Evolutionary conservation across 2,888 invertebrate species (phyloP).

Genomic region (Drosophila mettleri): DNA sequence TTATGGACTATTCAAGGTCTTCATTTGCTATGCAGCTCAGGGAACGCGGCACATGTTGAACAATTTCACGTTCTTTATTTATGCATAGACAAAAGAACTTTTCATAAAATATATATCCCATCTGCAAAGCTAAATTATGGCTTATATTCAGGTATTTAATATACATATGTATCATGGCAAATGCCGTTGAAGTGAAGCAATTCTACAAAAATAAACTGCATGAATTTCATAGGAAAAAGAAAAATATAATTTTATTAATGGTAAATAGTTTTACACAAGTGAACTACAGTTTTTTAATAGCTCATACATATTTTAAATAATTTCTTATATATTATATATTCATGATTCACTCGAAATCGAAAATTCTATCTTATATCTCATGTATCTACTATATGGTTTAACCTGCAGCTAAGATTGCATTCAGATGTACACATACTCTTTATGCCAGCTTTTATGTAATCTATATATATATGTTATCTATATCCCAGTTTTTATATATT

Average conservation of each 20-base stretch:
- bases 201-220: neutral
- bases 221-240: neutral
- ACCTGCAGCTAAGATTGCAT: too few species aligned
- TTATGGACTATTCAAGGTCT: constrained; percentile 30
- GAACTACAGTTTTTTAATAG: too few species aligned
- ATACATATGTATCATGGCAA: constrained; percentile 1
- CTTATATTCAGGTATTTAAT: constrained; percentile 16
- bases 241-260: neutral
- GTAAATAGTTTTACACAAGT: too few species aligned
- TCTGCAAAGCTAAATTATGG: constrained; percentile 24
- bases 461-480: neutral
- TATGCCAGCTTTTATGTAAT: too few species aligned
- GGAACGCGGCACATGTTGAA: constrained; percentile 41
- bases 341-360: too few species aligned
- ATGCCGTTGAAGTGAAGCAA: neutral
- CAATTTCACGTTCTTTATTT: constrained; percentile 19
- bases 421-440: too few species aligned
- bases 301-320: too few species aligned
- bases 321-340: too few species aligned
- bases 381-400: neutral
- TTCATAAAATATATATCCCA: constrained; percentile 31
- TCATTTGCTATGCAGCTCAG: constrained; percentile 49
- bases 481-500: neutral
- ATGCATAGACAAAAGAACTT: constrained; percentile 1
- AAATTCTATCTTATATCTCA: too few species aligned